Conservation (phyloP, 1,140 invertebrate species). For the Bombus pyrosoma region DNA sequence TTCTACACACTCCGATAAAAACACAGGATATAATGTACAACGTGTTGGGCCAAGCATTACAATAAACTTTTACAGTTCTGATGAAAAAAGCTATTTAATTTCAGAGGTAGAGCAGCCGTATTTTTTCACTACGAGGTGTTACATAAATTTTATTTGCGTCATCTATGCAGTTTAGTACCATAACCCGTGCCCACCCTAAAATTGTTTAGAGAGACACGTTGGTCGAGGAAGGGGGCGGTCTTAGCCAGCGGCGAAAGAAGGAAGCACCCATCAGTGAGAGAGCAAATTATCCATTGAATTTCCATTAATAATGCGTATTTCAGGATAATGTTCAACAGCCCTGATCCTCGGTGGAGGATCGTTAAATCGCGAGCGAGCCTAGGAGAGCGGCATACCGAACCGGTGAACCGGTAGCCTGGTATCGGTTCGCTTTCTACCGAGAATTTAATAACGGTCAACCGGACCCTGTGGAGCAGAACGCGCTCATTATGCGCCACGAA, state of each 20-base stretch:
- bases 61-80: too few relatives aligned
- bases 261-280: not conserved
- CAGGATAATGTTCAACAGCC: conserved; percentile 23
- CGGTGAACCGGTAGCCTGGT: conserved; percentile 47
- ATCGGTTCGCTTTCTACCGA: conserved; percentile 62
- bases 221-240: not conserved
- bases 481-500: conserved; percentile 61
- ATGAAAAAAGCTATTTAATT: too few relatives aligned
- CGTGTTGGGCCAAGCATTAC: too few relatives aligned
- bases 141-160: too few relatives aligned
- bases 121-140: too few relatives aligned
- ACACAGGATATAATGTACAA: too few relatives aligned
- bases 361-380: conserved; percentile 42
- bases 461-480: conserved; percentile 42
- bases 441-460: conserved; percentile 64
- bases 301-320: conserved; percentile 45
- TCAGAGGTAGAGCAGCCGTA: too few relatives aligned
- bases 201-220: too few relatives aligned
- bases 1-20: too few relatives aligned
- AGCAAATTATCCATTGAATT: conserved; percentile 1
- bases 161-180: too few relatives aligned
- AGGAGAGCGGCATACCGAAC: conserved; percentile 9
- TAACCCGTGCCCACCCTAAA: too few relatives aligned
- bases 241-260: not conserved
- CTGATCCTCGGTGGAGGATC: conserved; percentile 15